Percentiles rank a stretch among this genome's conserved stretches.
Evolutionary conservation across 2,888 invertebrate genomes (phyloP).

Genomic region (Myathropa florea): DNA sequence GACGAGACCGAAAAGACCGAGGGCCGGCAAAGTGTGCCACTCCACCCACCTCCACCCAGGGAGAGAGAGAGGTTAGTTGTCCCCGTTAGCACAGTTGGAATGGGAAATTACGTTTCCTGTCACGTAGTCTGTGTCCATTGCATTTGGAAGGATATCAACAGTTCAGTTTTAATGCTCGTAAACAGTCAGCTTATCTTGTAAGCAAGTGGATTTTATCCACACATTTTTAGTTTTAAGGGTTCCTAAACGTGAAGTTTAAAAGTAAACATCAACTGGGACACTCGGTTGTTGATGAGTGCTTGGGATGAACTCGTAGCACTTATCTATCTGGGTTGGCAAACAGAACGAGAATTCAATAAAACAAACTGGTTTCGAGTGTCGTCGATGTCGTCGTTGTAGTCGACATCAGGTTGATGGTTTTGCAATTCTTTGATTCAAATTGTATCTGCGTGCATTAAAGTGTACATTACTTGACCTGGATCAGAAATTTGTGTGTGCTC

Average conservation of each 20-base stretch:
- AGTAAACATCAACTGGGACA: conserved; percentile 27
- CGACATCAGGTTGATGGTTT: background rate
- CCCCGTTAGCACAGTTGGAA: conserved; percentile 12
- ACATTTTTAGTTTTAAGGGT: conserved; percentile 45
- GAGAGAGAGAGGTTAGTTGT: background rate
- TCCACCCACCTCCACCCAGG: conserved; percentile 2
- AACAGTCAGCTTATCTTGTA: conserved; percentile 66
- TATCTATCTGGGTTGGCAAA: conserved; percentile 25
- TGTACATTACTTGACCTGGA: background rate
- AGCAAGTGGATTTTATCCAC: conserved; percentile 57
- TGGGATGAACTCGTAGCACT: background rate
- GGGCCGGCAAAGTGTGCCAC: conserved; percentile 14
- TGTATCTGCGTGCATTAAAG: background rate
- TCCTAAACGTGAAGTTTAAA: conserved; percentile 39
- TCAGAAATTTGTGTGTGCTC: background rate
- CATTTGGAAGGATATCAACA: conserved; percentile 68
- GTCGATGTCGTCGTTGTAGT: background rate
- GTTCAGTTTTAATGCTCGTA: conserved; percentile 69
- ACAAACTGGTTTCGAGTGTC: conserved; percentile 17
- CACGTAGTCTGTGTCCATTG: conserved; percentile 69
- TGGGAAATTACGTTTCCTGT: conserved; percentile 66
- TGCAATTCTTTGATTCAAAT: background rate
- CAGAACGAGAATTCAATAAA: conserved; percentile 35
- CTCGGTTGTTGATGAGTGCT: conserved; percentile 17
- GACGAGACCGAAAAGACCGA: background rate